Evolutionary conservation across 2,797 vertebrate genomes (phyloP), one percentile per base, ranked within the genome.

Genomic region (Chaetophractus vellerosus): DNA sequence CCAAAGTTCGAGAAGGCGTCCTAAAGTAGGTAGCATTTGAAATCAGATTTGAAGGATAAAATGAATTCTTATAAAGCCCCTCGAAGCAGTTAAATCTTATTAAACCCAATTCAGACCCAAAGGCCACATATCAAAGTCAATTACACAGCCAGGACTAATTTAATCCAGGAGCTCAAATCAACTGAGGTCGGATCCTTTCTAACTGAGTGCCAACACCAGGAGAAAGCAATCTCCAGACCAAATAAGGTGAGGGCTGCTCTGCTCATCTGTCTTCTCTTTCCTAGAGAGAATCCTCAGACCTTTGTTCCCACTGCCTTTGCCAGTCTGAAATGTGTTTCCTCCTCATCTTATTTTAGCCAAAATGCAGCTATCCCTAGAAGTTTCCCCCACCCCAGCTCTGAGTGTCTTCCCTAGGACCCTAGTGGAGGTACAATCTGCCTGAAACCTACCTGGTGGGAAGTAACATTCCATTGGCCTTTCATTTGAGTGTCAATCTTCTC

Each of bases 41-140:
- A 97, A 97, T 97, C 94, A 97, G 90, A 97, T 97, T 97, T 93
- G 92, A 97, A 97, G 96, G 94, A 90, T 96, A 97, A 96, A 97
- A 97, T 97, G 95, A 97, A 97, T 97, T 97, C 95, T 97, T 97
- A 97, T 96, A 97, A 97, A 96, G 96, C 94, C 96, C 88, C 97
- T 90, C 97, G 93, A 96, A 97, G 95, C 96, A 97, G 94, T 96
- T 96, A 97, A 97, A 97, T 96, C 94, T 96, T 95, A 96, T 96
- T 97, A 97, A 97, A 90, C 94, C 88, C 92, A 97, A 96, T 96
- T 97, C 92, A 93, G 88, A 96, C 88, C 97, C 92, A 97, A 96
- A 97, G 94, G 95, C 93, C 93, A 97, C 97, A 95, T 96, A 97
- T 97, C 95, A 97, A 97, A 97, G 97, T 97, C 96, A 97, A 92